These are phyloP conservation scores for Mustelus asterias DNA, from an alignment of 2,113 vertebrate genomes.

Conservation along the genomic window DNA sequence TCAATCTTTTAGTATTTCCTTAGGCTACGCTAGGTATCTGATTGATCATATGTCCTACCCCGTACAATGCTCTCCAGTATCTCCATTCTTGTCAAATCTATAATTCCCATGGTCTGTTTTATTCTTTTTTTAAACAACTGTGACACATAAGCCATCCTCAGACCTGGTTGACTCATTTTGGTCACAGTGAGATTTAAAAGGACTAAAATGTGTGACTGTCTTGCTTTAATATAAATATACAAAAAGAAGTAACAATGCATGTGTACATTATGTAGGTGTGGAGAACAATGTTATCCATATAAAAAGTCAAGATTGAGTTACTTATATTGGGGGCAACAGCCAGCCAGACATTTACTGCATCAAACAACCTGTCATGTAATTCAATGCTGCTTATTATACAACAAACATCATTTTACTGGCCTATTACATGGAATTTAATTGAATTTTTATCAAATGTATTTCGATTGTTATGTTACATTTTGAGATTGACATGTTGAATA, in stretches of 20 bases:
- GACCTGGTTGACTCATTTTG: background rate
- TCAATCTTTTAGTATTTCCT: background rate
- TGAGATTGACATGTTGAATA: background rate
- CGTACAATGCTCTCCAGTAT: background rate
- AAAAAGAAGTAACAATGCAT: background rate
- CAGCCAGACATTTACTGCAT: background rate
- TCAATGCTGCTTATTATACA: background rate
- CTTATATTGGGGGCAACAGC: background rate
- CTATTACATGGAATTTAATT: background rate
- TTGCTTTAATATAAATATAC: background rate
- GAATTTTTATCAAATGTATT: background rate
- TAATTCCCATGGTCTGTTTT: background rate
- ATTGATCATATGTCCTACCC: background rate
- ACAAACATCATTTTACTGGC: background rate
- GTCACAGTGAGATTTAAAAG: background rate
- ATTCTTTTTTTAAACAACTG: background rate
- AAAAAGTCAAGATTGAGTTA: background rate
- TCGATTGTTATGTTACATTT: background rate
- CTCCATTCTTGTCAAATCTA: background rate
- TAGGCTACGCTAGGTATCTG: background rate
- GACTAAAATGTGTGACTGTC: background rate
- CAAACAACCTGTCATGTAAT: background rate
- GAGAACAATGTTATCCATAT: background rate
- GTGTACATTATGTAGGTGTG: background rate
- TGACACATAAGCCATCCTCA: background rate